These are phyloP conservation scores for Danio jaintianensis DNA, from an alignment of 2,797 vertebrate species.

Conservation along the genomic window DNA sequence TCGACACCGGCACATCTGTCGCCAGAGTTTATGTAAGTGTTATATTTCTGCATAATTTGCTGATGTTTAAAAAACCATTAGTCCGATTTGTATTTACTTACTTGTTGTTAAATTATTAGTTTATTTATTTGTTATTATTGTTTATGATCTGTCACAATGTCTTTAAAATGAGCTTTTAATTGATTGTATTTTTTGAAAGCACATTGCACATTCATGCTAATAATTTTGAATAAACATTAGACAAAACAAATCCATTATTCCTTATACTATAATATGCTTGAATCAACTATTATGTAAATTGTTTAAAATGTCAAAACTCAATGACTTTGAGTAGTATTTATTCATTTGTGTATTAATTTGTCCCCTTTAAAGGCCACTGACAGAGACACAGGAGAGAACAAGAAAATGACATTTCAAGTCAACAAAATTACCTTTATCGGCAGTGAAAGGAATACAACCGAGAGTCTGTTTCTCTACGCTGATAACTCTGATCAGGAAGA, in stretches of 20 bases:
- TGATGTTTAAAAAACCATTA: no score
- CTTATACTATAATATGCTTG: not conserved
- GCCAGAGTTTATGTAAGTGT: slow-evolving; percentile 82
- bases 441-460: fast-evolving
- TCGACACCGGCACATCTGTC: slow-evolving; percentile 78
- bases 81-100: no score
- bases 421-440: slow-evolving; percentile 70
- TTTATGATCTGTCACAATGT: no score
- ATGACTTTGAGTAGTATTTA: not conserved
- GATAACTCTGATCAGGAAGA: slow-evolving; percentile 64
- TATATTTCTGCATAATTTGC: not conserved
- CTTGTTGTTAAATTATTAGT: no score
- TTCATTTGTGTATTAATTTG: not conserved
- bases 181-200: no score
- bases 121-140: no score
- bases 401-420: slow-evolving; percentile 79
- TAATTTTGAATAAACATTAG: no score
- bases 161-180: no score
- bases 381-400: slow-evolving; percentile 76
- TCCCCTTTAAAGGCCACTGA: slow-evolving; percentile 82
- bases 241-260: no score
- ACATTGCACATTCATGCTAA: no score
- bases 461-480: slow-evolving; percentile 72
- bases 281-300: not conserved
- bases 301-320: not conserved